Base-by-base conservation (phyloP, 2,797 vertebrate species). In the Channallabes apus region DNA sequence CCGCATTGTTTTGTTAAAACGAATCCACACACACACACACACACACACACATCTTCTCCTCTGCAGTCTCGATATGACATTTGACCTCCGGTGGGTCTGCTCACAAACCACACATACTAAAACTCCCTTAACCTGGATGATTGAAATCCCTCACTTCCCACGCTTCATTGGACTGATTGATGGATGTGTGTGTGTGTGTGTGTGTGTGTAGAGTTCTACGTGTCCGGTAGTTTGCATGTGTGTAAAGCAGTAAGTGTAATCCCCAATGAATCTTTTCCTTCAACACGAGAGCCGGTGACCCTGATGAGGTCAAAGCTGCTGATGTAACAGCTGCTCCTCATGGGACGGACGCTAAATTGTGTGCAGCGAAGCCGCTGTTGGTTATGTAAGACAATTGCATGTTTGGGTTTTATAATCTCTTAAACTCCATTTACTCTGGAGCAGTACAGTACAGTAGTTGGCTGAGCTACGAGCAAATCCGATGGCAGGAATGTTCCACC, bases 301-400 rank as follows among this genome's bases (percentile, higher is more conserved):
- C 86, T 83, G 84, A 87, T 88, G 85, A 91, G 93, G 92, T 93
- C 92, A 92, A 75, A 86, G 79, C 87, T 72, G 86, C 89, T 95
- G 94, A 93, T 87, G 51, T 93, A 95, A 94, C 88, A 91, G 88
- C 90, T 90, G 91, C 88, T 92, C 91, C 91, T 91, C 88, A 85
- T 82, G 88, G 91, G 91, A 87, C 87, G 78, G 82, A 87, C 61
- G 82, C 80, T 85, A 86, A 88, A 88, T 88, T 82, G 87, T 91
- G 91, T 91, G 91, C 88, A 64, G 84, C 71, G 86, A 80, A 86
- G 82, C 89, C 90, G 90, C 92, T 89, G 84, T 91, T 91, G 90
- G 91, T 95, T 95, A 94, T 89, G 90, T 94, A 95, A 95, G 90
- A 93, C 91, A 92, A 92, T 94, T 94, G 93, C 92, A 93, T 94